phyloP scores from a whole-genome alignment of 1,140 invertebrate species.

The Pseudachorutes palmiensis region DNA sequence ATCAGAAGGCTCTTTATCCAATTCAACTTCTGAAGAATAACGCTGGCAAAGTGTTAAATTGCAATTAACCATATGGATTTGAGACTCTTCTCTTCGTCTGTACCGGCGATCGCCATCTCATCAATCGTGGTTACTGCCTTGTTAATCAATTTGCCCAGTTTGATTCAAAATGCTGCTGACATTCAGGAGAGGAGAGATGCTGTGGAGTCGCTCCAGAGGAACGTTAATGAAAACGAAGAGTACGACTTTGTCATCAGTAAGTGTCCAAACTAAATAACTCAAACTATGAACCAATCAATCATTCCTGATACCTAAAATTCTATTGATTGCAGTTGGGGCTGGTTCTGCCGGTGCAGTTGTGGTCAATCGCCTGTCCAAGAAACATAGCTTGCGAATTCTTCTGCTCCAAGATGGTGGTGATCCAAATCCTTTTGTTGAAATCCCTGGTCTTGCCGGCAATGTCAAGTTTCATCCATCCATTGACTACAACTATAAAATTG shows the following conservation, averaged over 20 bases:
- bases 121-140: too few species aligned
- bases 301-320: neutral
- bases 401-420: slow-evolving; percentile 7
- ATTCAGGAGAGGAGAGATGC: neutral
- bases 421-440: neutral
- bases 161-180: neutral
- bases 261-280: neutral
- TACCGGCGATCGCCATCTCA: too few species aligned
- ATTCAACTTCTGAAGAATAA: too few species aligned
- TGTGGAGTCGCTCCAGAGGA: neutral
- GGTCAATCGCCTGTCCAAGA: neutral
- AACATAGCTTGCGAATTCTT: neutral
- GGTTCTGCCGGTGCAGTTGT: neutral
- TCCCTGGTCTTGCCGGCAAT: neutral
- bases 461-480: neutral
- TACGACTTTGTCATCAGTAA: neutral
- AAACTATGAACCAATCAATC: neutral
- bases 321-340: neutral
- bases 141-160: neutral
- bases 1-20: too few species aligned
- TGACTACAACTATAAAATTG: neutral
- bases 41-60: too few species aligned
- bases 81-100: too few species aligned
- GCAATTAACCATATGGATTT: too few species aligned
- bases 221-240: neutral